Conservation (phyloP, 2,888 invertebrate genomes). For the Eristalinus sepulchralis region DNA sequence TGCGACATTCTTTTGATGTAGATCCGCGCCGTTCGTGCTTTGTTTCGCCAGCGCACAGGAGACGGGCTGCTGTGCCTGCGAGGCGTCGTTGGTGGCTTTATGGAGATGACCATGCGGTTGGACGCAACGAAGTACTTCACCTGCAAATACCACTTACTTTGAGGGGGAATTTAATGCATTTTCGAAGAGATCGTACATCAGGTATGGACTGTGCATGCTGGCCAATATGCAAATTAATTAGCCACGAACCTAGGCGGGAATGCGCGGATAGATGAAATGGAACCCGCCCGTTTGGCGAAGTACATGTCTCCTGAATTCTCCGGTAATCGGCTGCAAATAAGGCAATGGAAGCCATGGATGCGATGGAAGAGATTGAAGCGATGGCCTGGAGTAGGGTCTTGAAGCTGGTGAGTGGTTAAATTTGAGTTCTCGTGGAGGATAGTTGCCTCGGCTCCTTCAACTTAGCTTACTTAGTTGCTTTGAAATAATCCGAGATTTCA, state of each 20-base stretch:
- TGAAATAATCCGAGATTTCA: too few species aligned
- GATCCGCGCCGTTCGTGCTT: slow-evolving; percentile 2
- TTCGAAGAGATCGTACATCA: neutral
- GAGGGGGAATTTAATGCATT: neutral
- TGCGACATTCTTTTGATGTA: slow-evolving; percentile 52
- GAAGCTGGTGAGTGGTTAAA: too few species aligned
- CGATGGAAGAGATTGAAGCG: too few species aligned
- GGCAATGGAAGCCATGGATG: too few species aligned
- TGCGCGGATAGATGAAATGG: neutral
- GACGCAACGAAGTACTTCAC: neutral
- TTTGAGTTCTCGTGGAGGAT: too few species aligned
- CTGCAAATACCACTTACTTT: neutral
- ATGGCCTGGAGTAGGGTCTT: too few species aligned
- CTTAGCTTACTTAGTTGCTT: too few species aligned
- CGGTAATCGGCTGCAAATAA: neutral
- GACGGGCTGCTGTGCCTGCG: neutral
- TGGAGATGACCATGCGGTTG: neutral
- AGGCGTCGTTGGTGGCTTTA: neutral
- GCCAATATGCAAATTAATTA: neutral
- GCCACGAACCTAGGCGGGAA: neutral
- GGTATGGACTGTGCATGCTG: neutral
- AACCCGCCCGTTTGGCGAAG: neutral
- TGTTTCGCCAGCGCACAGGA: neutral
- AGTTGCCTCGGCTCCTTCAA: too few species aligned
- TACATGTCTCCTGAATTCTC: neutral